phyloP scores from a whole-genome alignment of 2,888 invertebrate species.

The Cybosia mesomella region DNA sequence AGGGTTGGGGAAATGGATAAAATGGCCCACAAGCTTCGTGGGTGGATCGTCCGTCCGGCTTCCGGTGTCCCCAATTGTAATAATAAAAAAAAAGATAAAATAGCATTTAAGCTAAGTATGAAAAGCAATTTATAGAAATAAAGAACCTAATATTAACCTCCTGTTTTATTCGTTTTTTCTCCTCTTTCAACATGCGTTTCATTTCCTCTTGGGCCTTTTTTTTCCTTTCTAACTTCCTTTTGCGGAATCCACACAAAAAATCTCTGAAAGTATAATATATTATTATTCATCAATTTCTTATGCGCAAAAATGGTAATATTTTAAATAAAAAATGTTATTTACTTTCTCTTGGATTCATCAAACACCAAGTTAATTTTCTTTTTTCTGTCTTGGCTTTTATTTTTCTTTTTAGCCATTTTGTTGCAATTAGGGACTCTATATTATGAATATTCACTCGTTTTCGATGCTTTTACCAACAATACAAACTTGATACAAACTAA shows the following conservation, averaged over 20 bases:
- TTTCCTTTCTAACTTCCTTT: slow-evolving; percentile 92
- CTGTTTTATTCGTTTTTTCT: slow-evolving; percentile 91
- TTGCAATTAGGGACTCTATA: not conserved
- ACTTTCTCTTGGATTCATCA: slow-evolving; percentile 81
- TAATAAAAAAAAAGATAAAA: no score
- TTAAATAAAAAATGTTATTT: slow-evolving; percentile 30
- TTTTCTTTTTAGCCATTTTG: slow-evolving; percentile 74
- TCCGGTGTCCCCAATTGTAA: no score
- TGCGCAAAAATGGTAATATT: not conserved
- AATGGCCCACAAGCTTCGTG: no score
- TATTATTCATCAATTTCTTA: not conserved
- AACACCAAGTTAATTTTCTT: slow-evolving; percentile 78
- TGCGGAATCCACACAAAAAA: slow-evolving; percentile 93
- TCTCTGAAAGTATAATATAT: slow-evolving; percentile 86
- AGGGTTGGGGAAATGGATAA: no score
- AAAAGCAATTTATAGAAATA: not conserved
- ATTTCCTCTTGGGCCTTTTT: slow-evolving; percentile 92
- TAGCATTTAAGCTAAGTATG: not conserved
- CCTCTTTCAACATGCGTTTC: slow-evolving; percentile 90
- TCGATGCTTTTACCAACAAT: not conserved
- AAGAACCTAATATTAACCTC: slow-evolving; percentile 87
- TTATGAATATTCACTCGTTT: not conserved
- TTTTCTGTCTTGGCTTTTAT: slow-evolving; percentile 69
- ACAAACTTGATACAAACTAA: not conserved
- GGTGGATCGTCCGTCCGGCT: no score